Evolutionary conservation across 2,797 vertebrate genomes (phyloP).

Genomic region (Scolopax bukidnonensis): DNA sequence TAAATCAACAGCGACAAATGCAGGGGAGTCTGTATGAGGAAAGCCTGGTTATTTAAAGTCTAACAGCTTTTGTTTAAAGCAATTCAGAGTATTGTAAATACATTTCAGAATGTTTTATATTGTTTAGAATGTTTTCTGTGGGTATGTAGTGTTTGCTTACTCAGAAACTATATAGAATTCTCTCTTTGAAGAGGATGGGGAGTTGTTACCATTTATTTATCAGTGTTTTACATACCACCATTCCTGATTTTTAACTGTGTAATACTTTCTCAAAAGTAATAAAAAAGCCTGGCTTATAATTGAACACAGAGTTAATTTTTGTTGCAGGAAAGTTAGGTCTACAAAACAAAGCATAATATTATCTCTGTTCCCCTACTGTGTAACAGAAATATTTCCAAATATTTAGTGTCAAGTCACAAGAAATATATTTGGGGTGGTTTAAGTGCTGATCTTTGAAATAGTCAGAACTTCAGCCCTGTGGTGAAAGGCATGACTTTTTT

Average conservation of each 20-base stretch:
- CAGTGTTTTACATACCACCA: background rate
- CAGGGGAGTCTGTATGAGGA: background rate
- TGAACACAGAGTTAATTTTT: background rate
- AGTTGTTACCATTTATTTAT: slow-evolving; percentile 40
- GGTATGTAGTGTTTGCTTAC: slow-evolving; percentile 5
- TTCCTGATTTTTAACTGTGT: slow-evolving; percentile 39
- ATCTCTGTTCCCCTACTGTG: background rate
- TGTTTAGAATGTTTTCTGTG: slow-evolving; percentile 23
- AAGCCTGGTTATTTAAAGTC: background rate
- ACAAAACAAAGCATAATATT: background rate
- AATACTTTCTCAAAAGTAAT: slow-evolving; percentile 1
- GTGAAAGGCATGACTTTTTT: background rate
- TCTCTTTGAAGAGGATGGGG: slow-evolving; percentile 12
- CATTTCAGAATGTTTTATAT: slow-evolving; percentile 18
- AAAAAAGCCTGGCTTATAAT: background rate
- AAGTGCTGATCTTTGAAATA: background rate
- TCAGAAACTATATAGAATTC: background rate
- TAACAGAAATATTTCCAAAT: background rate
- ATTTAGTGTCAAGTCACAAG: background rate
- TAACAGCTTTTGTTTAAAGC: slow-evolving; percentile 48
- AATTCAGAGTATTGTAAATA: slow-evolving; percentile 30
- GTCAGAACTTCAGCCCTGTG: background rate
- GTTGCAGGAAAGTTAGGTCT: background rate
- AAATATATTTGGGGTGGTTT: background rate
- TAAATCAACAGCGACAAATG: background rate